Evolutionary conservation across 1,140 invertebrate genomes (phyloP).

Genomic region (Penaeus japonicus): DNA sequence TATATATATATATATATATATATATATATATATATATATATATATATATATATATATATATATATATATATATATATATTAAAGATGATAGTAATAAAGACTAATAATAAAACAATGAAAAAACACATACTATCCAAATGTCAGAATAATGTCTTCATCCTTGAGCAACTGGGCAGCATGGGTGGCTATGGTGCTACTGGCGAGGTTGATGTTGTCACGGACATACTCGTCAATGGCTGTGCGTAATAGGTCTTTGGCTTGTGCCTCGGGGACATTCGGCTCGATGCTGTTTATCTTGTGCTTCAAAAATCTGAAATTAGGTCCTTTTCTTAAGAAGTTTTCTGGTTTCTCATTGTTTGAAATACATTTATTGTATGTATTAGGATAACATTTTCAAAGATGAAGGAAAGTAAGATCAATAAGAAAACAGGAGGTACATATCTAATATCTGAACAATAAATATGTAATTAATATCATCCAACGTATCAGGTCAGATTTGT

Average conservation of each 20-base stretch:
- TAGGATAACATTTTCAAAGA: not conserved
- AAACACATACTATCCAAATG: slow-evolving; percentile 47
- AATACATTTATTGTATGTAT: not conserved
- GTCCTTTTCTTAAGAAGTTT: not conserved
- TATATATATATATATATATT: too few species aligned
- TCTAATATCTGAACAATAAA: too few species aligned
- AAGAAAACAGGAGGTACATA: too few species aligned
- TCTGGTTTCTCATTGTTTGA: not conserved
- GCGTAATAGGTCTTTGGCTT: slow-evolving; percentile 47
- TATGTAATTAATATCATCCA: too few species aligned
- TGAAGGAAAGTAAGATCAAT: too few species aligned
- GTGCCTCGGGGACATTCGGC: slow-evolving; percentile 30
- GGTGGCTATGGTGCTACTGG: slow-evolving; percentile 33
- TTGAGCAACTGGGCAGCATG: slow-evolving; percentile 33
- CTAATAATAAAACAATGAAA: not conserved
- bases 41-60: too few species aligned
- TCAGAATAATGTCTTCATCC: slow-evolving; percentile 40
- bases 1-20: too few species aligned
- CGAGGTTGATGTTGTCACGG: slow-evolving; percentile 38
- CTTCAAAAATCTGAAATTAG: slow-evolving; percentile 30
- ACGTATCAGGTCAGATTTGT: too few species aligned
- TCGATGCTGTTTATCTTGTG: slow-evolving; percentile 46
- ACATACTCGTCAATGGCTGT: slow-evolving; percentile 36
- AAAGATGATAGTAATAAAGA: too few species aligned
- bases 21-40: too few species aligned